Evolutionary conservation across 2,888 invertebrate species (phyloP), one percentile per base, ranked within the genome.

Genomic region (Spodoptera picta): DNA sequence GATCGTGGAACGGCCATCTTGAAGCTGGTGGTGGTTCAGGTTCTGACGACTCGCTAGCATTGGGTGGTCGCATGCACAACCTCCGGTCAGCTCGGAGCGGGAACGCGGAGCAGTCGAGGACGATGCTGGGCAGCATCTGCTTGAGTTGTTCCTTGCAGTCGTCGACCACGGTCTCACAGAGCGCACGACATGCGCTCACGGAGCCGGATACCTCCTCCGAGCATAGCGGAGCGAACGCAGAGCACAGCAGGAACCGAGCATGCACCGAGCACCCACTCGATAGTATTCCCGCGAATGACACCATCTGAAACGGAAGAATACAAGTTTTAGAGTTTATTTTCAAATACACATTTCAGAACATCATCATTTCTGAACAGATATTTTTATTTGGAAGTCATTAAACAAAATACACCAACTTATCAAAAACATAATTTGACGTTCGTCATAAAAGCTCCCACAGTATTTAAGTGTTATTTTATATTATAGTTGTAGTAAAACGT

Each of bases 151-250:
- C 96, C 73, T 95, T 93, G 90, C 98, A 98, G 83, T 97, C 97
- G 3, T 91, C 93, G 73, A 95, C 95, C 6, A 97, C 97, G 80
- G 96, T 96, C 84, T 97, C 96, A 90, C 98, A 98, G 75, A 98
- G 96, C 27, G 97, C 97, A 68, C 97, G 95, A 91, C 98, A 98
- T 10, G 98, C 97, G 65, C 97, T 97, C 69, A 98, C 97, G 46
- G 98, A 97, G 80, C 97, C 97, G 31, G 97, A 96, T 72, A 98
- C 97, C 89, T 98, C 97, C 84, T 97, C 97, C 41, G 98, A 98
- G 91, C 98, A 99, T 89, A 99, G 97, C 44, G 98, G 98, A 10
- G 98, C 97, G 90, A 98, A 98, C 57, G 98, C 97, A 14, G 98
- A 97, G 93, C 98, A 99, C 68, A 99, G 96, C 85, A 98, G 97